These are phyloP conservation scores for Orius insidiosus DNA, from an alignment of 1,140 invertebrate genomes.

Conservation along the genomic window DNA sequence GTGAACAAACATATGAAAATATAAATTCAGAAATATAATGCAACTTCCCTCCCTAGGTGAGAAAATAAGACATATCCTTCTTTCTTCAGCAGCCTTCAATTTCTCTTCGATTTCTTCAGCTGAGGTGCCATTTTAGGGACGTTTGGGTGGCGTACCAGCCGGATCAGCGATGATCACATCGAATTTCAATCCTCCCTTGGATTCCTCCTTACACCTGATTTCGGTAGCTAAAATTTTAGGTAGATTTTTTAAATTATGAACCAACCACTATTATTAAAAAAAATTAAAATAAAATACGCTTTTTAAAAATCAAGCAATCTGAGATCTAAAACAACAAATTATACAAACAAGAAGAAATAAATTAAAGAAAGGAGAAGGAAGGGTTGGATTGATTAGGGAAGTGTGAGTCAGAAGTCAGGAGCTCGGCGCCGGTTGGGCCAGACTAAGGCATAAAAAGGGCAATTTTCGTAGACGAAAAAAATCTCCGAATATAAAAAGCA, in stretches of 20 bases:
- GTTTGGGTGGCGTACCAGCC: slow-evolving; percentile 35
- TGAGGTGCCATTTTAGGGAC: slow-evolving; percentile 39
- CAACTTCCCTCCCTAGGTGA: too few species aligned
- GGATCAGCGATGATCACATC: slow-evolving; percentile 85
- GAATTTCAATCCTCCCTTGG: slow-evolving; percentile 74
- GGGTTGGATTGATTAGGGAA: neutral
- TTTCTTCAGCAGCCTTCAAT: slow-evolving; percentile 75
- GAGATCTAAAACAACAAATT: neutral
- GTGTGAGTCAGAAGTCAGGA: neutral
- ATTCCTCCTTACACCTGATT: slow-evolving; percentile 74
- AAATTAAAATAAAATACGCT: too few species aligned
- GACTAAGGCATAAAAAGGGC: neutral
- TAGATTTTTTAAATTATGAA: too few species aligned
- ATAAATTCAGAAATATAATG: too few species aligned
- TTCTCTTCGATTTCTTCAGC: slow-evolving; percentile 78
- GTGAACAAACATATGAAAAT: neutral
- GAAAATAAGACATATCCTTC: too few species aligned
- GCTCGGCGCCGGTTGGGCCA: neutral
- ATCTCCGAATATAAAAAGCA: too few species aligned
- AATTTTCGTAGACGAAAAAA: too few species aligned
- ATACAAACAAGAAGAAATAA: neutral
- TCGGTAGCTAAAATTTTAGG: slow-evolving; percentile 56
- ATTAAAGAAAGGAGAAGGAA: neutral
- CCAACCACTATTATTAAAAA: too few species aligned
- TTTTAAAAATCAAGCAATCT: too few species aligned